phyloP scores from a whole-genome alignment of 2,888 invertebrate genomes.

The Dasypolia templi region DNA sequence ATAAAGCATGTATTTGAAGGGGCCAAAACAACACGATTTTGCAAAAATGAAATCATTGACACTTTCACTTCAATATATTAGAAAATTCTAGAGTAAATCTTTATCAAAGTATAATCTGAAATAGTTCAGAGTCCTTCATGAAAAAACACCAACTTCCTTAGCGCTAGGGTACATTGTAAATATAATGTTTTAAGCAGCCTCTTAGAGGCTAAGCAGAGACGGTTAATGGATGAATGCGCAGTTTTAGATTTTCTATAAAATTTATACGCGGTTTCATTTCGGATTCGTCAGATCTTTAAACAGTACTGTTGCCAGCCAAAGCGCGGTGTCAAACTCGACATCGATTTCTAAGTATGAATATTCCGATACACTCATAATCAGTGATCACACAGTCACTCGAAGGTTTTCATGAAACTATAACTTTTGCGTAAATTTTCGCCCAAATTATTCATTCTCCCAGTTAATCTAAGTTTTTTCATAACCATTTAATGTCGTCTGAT shows the following conservation, averaged over 20 bases:
- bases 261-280: background rate
- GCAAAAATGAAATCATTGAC: conserved; percentile 33
- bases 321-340: background rate
- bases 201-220: conserved; percentile 84
- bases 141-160: conserved; percentile 61
- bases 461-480: too few relatives aligned
- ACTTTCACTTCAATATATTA: conserved; percentile 55
- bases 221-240: conserved; percentile 77
- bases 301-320: background rate
- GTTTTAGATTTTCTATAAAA: conserved; percentile 78
- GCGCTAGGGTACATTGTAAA: conserved; percentile 73
- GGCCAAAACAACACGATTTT: conserved; percentile 59
- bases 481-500: background rate
- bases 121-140: conserved; percentile 68
- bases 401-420: background rate
- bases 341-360: background rate
- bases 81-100: conserved; percentile 26
- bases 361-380: background rate
- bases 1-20: conserved; percentile 58
- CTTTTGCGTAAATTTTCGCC: background rate
- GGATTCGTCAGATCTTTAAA: background rate
- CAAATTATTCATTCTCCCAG: background rate
- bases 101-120: conserved; percentile 20
- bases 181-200: conserved; percentile 81
- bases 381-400: too few relatives aligned